phyloP scores from a whole-genome alignment of 64 coral and sea anemone genomes.

The Dendronephthya gigantea region DNA sequence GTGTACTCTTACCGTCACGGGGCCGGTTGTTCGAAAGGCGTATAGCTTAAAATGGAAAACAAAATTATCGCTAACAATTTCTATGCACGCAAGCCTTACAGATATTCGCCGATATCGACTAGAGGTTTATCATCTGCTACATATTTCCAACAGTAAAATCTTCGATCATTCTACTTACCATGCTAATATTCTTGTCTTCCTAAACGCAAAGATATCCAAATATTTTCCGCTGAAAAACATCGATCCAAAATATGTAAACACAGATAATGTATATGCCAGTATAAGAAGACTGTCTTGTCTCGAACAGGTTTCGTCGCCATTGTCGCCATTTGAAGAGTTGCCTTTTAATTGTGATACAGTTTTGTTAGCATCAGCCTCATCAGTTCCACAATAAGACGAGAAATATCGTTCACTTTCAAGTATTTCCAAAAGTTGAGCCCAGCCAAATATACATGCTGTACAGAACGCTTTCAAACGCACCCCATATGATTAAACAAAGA shows the following conservation, averaged over 20 bases:
- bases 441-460: background rate
- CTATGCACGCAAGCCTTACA: no score
- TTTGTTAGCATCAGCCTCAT: no score
- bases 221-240: background rate
- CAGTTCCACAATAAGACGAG: slow-evolving; percentile 11
- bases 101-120: no score
- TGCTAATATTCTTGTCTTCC: background rate
- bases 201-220: background rate
- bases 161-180: background rate
- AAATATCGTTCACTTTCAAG: background rate
- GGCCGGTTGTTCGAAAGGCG: no score
- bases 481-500: background rate
- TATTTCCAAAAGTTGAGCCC: slow-evolving; percentile 1
- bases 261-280: background rate
- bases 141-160: no score
- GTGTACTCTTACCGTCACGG: no score
- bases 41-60: no score
- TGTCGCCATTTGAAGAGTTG: background rate
- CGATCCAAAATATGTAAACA: background rate
- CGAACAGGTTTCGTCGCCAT: background rate
- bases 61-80: no score
- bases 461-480: background rate
- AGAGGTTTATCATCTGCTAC: no score
- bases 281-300: background rate
- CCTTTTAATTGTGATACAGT: no score